These are phyloP conservation scores for Gibbula magus DNA, from an alignment of 2,888 invertebrate genomes.

Conservation along the genomic window DNA sequence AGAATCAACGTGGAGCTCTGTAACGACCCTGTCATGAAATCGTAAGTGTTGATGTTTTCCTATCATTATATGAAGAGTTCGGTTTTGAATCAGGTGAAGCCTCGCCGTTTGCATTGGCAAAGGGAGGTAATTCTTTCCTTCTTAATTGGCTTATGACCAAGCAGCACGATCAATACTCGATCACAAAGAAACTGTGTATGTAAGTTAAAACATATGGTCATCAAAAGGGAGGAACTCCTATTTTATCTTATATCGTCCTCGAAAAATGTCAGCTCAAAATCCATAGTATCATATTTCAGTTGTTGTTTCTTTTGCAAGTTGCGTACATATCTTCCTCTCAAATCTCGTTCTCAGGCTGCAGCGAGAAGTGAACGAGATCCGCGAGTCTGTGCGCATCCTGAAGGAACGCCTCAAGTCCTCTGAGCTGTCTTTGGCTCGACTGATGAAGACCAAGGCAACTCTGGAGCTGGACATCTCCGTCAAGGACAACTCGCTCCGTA, in stretches of 20 bases:
- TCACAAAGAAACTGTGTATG: not conserved
- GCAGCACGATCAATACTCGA: not conserved
- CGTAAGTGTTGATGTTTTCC: constrained; percentile 77
- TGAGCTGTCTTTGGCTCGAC: constrained; percentile 73
- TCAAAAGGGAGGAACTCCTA: too few species aligned
- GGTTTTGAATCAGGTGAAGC: not conserved
- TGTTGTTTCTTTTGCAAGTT: too few species aligned
- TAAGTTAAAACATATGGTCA: too few species aligned
- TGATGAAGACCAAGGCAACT: constrained; percentile 87
- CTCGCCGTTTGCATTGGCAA: not conserved
- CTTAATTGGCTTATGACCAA: not conserved
- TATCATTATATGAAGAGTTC: not conserved
- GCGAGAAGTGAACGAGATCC: constrained; percentile 89
- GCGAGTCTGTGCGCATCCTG: constrained; percentile 87
- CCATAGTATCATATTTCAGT: too few species aligned
- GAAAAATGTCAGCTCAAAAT: too few species aligned
- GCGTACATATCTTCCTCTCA: too few species aligned
- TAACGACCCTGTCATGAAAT: constrained; percentile 88
- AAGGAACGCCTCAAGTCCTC: constrained; percentile 85
- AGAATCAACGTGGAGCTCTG: constrained; percentile 92
- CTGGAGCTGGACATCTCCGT: constrained; percentile 90
- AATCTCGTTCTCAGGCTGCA: constrained; percentile 81
- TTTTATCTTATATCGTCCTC: too few species aligned
- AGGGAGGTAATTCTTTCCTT: not conserved
- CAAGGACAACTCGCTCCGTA: constrained; percentile 91